Evolutionary conservation across 2,888 invertebrate genomes (phyloP).

Genomic region (Trypoxylon attenuatum): DNA sequence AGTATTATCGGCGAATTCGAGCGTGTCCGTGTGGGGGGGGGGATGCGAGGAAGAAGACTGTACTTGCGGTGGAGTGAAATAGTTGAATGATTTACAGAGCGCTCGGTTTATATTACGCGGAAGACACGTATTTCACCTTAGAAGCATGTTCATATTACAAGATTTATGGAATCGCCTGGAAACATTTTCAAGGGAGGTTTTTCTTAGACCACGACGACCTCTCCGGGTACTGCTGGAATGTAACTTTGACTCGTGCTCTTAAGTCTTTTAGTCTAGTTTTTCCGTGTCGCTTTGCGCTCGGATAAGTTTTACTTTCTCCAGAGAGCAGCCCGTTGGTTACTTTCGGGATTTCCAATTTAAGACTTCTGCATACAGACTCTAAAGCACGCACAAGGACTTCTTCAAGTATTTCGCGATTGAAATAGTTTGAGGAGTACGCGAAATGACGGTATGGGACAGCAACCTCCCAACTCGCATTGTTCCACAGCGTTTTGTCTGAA

Average conservation of each 20-base stretch:
- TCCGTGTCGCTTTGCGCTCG: background rate
- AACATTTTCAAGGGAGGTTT: conserved; percentile 23
- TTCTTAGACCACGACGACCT: conserved; percentile 28
- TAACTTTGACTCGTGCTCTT: background rate
- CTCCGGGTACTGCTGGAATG: no score
- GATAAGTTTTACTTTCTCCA: background rate
- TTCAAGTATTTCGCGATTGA: conserved; percentile 25
- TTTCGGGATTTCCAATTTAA: conserved; percentile 26
- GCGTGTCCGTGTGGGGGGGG: background rate
- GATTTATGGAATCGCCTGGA: conserved; percentile 30
- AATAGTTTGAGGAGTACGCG: conserved; percentile 30
- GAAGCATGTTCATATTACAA: conserved; percentile 14
- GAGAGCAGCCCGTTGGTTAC: background rate
- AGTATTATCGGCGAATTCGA: no score
- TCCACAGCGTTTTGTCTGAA: no score
- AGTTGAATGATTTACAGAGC: conserved; percentile 21
- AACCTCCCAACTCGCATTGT: no score
- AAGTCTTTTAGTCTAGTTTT: background rate
- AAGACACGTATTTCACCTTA: conserved; percentile 35
- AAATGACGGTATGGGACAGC: no score
- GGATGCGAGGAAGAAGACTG: background rate
- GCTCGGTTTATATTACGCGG: conserved; percentile 37
- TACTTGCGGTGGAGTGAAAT: conserved; percentile 4
- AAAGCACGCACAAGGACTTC: conserved; percentile 16
- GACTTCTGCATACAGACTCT: conserved; percentile 18